These are phyloP conservation scores for Leucosticte australis DNA, from an alignment of 2,113 vertebrate species.

Conservation along the genomic window DNA sequence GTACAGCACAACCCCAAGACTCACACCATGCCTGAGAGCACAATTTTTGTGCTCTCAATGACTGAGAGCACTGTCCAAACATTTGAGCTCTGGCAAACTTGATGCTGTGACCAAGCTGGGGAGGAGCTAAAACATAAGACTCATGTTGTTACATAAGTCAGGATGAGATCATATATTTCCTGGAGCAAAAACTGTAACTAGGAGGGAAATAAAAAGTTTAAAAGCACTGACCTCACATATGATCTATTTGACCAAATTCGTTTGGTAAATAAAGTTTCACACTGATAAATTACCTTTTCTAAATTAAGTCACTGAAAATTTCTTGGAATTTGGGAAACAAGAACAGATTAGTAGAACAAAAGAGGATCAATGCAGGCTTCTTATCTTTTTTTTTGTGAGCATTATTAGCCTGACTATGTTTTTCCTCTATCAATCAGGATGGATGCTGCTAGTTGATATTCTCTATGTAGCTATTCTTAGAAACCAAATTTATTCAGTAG, in stretches of 20 bases:
- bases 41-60: too few species aligned
- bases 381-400: background rate
- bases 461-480: background rate
- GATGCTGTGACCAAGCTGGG: background rate
- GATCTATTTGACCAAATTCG: accelerated
- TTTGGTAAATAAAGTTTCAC: background rate
- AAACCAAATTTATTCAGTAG: background rate
- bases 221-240: background rate
- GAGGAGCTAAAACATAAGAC: background rate
- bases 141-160: accelerated
- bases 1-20: background rate
- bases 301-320: background rate
- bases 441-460: background rate
- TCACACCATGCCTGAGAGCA: background rate
- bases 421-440: background rate
- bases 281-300: background rate
- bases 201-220: background rate
- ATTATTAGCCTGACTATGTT: background rate
- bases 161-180: background rate
- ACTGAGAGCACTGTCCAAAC: background rate
- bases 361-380: background rate
- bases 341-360: background rate
- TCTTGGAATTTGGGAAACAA: background rate
- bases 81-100: background rate
- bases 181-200: background rate